Conservation (phyloP, 2,113 vertebrate genomes). For the Rhizomys pruinosus region DNA sequence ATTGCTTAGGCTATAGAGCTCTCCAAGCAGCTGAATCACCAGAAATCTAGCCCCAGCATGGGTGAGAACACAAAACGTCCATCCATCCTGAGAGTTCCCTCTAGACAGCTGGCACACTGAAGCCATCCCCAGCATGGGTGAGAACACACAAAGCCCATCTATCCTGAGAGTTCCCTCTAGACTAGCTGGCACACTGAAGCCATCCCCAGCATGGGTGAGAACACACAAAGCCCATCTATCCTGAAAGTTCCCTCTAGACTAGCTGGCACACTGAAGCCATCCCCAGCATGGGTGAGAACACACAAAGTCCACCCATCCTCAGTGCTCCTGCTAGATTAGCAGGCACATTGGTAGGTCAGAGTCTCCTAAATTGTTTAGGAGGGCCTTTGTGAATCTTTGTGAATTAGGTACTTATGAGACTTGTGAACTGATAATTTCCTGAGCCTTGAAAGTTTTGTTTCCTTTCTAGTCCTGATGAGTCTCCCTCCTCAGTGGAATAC, state of each 20-base stretch:
- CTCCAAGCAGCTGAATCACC: too few species aligned
- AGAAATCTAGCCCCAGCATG: too few species aligned
- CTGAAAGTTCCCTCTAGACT: neutral
- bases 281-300: neutral
- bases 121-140: too few species aligned
- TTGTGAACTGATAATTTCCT: neutral
- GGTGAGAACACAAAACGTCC: too few species aligned
- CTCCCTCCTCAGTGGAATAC: neutral
- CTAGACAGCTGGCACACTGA: too few species aligned
- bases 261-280: fast-evolving
- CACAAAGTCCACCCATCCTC: neutral
- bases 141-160: too few species aligned
- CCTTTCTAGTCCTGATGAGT: neutral
- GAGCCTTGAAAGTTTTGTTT: neutral
- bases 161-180: too few species aligned
- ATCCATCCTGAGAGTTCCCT: too few species aligned
- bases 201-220: neutral
- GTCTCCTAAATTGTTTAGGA: too few species aligned
- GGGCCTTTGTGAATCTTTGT: neutral
- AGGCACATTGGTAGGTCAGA: neutral
- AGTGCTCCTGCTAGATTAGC: neutral
- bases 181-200: too few species aligned
- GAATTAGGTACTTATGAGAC: neutral
- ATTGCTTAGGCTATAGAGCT: too few species aligned
- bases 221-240: neutral